These are phyloP conservation scores for Bufotes viridis DNA, from an alignment of 2,797 vertebrate species.

Conservation along the genomic window DNA sequence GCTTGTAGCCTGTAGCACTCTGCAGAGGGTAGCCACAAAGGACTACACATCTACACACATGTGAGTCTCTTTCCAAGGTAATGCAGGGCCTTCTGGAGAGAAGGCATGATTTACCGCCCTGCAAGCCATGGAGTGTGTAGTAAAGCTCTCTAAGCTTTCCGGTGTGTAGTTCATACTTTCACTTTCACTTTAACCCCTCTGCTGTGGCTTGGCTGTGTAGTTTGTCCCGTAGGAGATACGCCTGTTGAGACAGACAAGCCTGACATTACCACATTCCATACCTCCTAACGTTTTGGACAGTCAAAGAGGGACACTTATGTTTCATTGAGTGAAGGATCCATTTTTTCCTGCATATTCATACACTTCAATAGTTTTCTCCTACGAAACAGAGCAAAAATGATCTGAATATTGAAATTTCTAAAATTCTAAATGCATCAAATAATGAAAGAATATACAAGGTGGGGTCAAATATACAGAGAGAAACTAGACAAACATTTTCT, in stretches of 20 bases:
- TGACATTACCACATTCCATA: neutral
- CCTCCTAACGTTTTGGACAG: too few relatives aligned
- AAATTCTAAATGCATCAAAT: too few relatives aligned
- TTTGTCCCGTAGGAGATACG: neutral
- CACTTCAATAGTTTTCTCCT: too few relatives aligned
- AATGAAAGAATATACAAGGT: too few relatives aligned
- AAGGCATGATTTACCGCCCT: neutral
- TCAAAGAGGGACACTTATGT: too few relatives aligned
- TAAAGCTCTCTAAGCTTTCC: neutral
- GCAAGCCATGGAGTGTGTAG: neutral
- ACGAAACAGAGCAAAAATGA: too few relatives aligned
- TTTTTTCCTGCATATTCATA: too few relatives aligned
- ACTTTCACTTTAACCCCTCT: constrained; percentile 1
- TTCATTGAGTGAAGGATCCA: too few relatives aligned
- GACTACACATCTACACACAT: neutral
- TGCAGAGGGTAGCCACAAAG: neutral
- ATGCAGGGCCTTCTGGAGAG: neutral
- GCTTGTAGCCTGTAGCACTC: neutral
- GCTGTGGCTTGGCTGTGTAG: neutral
- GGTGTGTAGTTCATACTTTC: constrained; percentile 15
- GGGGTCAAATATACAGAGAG: too few relatives aligned
- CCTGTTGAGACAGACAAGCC: neutral
- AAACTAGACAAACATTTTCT: too few relatives aligned
- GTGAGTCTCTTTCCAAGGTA: neutral
- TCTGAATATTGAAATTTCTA: too few relatives aligned